phyloP scores from a whole-genome alignment of 2,888 invertebrate genomes.

The Blastobasis lacticolella region DNA sequence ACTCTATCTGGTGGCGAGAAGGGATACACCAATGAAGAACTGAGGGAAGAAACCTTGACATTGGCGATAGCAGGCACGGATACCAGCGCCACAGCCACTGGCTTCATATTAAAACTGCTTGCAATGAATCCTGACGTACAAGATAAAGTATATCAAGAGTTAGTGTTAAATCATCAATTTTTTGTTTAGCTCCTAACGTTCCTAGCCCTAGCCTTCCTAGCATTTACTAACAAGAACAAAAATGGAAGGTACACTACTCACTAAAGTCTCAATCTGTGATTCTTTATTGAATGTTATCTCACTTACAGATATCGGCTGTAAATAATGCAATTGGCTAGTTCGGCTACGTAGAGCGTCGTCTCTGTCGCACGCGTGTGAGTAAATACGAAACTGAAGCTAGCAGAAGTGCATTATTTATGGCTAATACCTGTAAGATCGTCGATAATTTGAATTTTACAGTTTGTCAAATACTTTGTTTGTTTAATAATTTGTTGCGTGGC shows the following conservation, averaged over 20 bases:
- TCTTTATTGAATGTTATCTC: too few relatives aligned
- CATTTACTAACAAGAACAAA: too few relatives aligned
- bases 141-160: constrained; percentile 59
- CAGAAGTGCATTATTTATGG: too few relatives aligned
- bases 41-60: constrained; percentile 74
- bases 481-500: not conserved
- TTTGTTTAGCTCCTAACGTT: not conserved
- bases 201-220: not conserved
- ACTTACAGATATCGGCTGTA: too few relatives aligned
- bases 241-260: too few relatives aligned
- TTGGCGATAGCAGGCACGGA: constrained; percentile 73
- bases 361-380: too few relatives aligned
- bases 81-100: constrained; percentile 59
- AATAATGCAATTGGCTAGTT: too few relatives aligned
- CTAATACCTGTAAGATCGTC: too few relatives aligned
- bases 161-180: constrained; percentile 21
- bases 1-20: constrained; percentile 59
- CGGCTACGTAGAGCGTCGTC: too few relatives aligned
- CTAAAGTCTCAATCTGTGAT: too few relatives aligned
- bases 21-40: constrained; percentile 65
- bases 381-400: too few relatives aligned
- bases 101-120: constrained; percentile 55
- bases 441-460: not conserved
- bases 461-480: not conserved
- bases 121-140: constrained; percentile 63